Base-by-base conservation (phyloP, 1,140 invertebrate species). In the Lepidurus apus region DNA sequence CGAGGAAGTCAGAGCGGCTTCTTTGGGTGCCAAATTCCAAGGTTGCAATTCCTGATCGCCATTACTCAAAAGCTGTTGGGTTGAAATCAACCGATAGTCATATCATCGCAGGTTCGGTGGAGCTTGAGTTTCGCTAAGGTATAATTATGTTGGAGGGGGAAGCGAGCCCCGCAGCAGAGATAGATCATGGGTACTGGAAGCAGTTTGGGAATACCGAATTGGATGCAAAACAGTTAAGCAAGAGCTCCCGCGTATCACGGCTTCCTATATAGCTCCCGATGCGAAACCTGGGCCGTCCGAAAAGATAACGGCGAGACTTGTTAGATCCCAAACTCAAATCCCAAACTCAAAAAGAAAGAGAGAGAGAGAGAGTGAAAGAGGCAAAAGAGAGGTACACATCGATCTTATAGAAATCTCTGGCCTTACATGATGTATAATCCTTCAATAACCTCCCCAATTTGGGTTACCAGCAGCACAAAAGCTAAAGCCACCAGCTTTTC, bases 81-180 rank as follows among this genome's bases (percentile, higher is more conserved):
- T 65, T 65, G 53, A 65, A 65, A 65, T 65, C 53, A 65, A 65
- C 53, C 53, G 53, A 65, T 65, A 65, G 17, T 65, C 53, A 17
- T 65, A 65, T 65, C 53, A 65, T 65, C n/a, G 21, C 53, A 7
- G 53, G 53, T 21, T 65, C 53, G 53, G 53, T 65, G 53, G n/a
- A 65, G 53, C 53, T 17, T 34, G 13, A 65, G 53, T 65, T 65
- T 65, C 21, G 17, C 53, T 7, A 65, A 65, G 17, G 13, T 65
- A 65, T 65, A 65, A 65, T 65, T 65, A 65, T 65, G 17, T 21
- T 65, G 21, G n/a, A 65, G 53, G 7, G 34, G 53, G 17, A 65
- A 65, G 53, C 53, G 53, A n/a, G 53, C 53, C 53, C 53, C 21
- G 53, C 53, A 65, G 53, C 6, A 65, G 21, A 65, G 53, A 65